Evolutionary conservation across 2,797 vertebrate species (phyloP).

Genomic region (Leptodactylus fallax): DNA sequence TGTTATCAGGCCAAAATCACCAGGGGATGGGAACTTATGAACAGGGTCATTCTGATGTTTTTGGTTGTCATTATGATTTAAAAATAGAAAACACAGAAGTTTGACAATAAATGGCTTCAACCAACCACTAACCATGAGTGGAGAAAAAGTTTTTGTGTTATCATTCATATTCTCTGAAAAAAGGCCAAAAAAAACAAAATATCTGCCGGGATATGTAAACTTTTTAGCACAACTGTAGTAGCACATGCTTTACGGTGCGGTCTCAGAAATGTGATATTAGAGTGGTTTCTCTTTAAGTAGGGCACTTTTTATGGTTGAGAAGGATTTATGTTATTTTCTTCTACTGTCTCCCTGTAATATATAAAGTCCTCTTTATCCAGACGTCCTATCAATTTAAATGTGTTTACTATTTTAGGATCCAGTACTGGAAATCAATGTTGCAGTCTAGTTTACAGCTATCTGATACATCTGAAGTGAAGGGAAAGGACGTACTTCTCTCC

Average conservation of each 20-base stretch:
- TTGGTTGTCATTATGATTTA: too few species aligned
- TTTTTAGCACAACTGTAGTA: too few species aligned
- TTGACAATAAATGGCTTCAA: too few species aligned
- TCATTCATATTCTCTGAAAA: too few species aligned
- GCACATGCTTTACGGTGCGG: neutral
- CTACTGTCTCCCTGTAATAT: conserved; percentile 3
- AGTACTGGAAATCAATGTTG: conserved; percentile 50
- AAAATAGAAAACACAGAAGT: too few species aligned
- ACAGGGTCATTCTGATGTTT: too few species aligned
- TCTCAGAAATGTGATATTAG: neutral
- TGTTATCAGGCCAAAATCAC: too few species aligned
- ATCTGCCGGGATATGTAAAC: too few species aligned
- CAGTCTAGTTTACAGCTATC: conserved; percentile 53
- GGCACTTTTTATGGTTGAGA: neutral
- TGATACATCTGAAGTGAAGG: conserved; percentile 47
- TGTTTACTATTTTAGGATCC: conserved; percentile 47
- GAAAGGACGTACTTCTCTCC: conserved; percentile 39
- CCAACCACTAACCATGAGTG: too few species aligned
- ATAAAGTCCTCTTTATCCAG: conserved; percentile 40
- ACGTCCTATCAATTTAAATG: conserved; percentile 44
- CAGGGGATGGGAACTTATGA: too few species aligned
- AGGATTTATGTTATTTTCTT: conserved; percentile 10
- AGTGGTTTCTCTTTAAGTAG: neutral
- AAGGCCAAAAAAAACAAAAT: too few species aligned
- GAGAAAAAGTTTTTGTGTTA: too few species aligned